Evolutionary conservation across 2,888 invertebrate genomes (phyloP), one percentile per base, ranked within the genome.

Genomic region (Odontocerum albicorne): DNA sequence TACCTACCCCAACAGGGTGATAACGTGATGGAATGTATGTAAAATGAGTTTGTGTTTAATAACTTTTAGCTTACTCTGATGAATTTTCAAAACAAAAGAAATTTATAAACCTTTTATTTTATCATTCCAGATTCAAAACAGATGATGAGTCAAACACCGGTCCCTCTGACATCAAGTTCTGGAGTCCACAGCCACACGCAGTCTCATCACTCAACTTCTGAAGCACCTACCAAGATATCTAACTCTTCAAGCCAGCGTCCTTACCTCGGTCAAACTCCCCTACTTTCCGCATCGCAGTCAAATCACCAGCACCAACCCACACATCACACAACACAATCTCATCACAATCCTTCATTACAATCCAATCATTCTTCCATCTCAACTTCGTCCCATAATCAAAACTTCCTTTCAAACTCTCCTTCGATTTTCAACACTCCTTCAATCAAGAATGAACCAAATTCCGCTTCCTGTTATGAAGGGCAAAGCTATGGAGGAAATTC

Each of bases 181-280:
- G 42, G 51, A 2, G 19, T 33, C 8, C 53, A 54, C 47, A 52
- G 32, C 12, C 60, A 60, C 27, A 22, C 57, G 6, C 59, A 59
- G 21, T 49, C 52, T 4, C 57, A 53, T 17, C 55, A 55, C 15
- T 22, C 56, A 16, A 38, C 49, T 1, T 32, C 59, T n/a, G 60
- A 57, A 20, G 22, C 57, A 13, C 51, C 57, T 27, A 50, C 49
- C 12, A 61, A 59, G 42, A 47, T 53, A 39, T 51, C 54, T 1
- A 39, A 61, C 13, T 64, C 66, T 8, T 69, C 35, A 3, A 51
- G 38, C 12, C 61, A 74, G 22, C 66, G 75, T 12, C 77, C 77
- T 1, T 82, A 79, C 66, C 69, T 83, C 33, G 82, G 81, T 1
- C 83, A 82, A 65, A 81, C 82, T 16, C 77, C 81, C 3, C 68